Percentiles rank a stretch among this genome's conserved stretches.
Evolutionary conservation across 2,797 vertebrate species (phyloP).

Genomic region (Chelon auratus): DNA sequence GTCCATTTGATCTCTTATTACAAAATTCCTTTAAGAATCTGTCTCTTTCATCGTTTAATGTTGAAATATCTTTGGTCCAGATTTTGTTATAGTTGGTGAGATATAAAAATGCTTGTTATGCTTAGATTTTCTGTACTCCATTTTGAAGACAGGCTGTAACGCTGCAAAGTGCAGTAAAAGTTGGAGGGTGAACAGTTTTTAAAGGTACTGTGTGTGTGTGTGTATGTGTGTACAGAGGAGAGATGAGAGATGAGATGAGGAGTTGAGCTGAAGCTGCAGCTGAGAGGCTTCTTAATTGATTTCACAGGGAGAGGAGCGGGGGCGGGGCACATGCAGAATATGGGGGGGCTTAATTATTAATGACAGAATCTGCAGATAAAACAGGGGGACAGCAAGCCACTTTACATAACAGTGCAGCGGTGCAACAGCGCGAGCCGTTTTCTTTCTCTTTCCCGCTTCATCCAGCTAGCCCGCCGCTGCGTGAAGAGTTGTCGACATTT

Average conservation of each 20-base stretch:
- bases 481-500: constrained; percentile 36
- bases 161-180: constrained; percentile 51
- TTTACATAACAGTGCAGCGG: constrained; percentile 84
- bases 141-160: constrained; percentile 52
- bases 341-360: constrained; percentile 85
- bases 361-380: constrained; percentile 85
- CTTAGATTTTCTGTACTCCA: constrained; percentile 34
- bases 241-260: constrained; percentile 71
- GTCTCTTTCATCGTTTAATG: neutral
- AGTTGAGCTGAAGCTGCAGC: constrained; percentile 74
- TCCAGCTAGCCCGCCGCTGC: constrained; percentile 41
- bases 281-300: constrained; percentile 85
- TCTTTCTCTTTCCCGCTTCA: constrained; percentile 43
- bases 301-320: constrained; percentile 85
- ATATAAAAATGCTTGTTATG: constrained; percentile 8
- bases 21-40: constrained; percentile 1
- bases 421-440: constrained; percentile 71
- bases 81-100: neutral
- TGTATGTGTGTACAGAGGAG: constrained; percentile 39
- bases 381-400: constrained; percentile 81
- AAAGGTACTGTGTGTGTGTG: constrained; percentile 45
- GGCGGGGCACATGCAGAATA: constrained; percentile 79
- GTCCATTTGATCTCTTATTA: neutral
- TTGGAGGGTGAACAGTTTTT: constrained; percentile 55
- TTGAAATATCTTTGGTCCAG: neutral